A percentile compares a stretch with the other conserved stretches of the same genome.
Conservation (phyloP, 2,797 vertebrate species). For the Furcifer pardalis region DNA sequence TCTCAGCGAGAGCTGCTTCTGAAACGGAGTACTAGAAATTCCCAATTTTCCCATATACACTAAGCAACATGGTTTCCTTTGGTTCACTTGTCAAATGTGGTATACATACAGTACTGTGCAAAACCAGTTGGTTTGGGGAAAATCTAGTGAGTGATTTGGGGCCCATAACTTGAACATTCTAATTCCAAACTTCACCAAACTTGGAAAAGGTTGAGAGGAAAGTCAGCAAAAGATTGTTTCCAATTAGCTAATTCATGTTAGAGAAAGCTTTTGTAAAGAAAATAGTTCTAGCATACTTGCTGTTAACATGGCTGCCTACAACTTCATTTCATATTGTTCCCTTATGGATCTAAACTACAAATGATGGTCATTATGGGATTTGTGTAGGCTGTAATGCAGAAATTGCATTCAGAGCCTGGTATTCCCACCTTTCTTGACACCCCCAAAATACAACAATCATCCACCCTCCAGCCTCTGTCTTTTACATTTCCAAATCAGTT, state of each 20-base stretch:
- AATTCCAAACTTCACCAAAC: too few species aligned
- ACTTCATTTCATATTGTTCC: neutral
- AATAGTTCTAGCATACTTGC: neutral
- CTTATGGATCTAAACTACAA: neutral
- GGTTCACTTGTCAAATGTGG: neutral
- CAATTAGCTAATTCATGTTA: too few species aligned
- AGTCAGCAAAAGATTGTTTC: too few species aligned
- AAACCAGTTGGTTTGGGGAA: too few species aligned
- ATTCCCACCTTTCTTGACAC: neutral
- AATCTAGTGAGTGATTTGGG: too few species aligned
- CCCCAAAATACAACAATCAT: neutral
- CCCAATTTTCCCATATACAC: neutral
- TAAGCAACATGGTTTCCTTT: neutral
- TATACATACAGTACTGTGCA: neutral
- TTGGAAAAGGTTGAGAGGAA: too few species aligned
- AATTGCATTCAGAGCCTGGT: neutral
- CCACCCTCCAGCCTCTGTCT: too few species aligned
- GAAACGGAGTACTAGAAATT: too few species aligned
- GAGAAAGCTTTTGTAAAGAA: neutral
- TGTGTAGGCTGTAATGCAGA: neutral
- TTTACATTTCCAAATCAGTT: too few species aligned
- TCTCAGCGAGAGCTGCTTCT: neutral
- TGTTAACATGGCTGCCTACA: neutral
- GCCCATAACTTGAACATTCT: too few species aligned
- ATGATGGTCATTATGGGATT: neutral